phyloP scores from a whole-genome alignment of 2,888 invertebrate species.

The Taenaris catops region DNA sequence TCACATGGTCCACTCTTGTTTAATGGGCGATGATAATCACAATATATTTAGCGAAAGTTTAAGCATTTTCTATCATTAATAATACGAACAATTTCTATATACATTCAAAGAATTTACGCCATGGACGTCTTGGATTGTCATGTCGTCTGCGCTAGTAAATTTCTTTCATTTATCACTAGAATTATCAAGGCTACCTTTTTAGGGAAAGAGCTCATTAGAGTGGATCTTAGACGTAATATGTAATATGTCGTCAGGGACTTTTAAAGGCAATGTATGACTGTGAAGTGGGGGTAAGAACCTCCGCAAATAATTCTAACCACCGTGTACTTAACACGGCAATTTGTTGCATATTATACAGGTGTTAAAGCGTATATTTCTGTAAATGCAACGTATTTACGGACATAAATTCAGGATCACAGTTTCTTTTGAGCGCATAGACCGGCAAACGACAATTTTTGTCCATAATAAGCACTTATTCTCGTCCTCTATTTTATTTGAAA shows the following conservation, averaged over 20 bases:
- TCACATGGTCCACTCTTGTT: too few relatives aligned
- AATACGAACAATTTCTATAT: too few relatives aligned
- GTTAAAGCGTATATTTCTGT: not conserved
- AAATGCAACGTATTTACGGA: not conserved
- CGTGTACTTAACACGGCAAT: not conserved
- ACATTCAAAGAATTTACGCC: too few relatives aligned
- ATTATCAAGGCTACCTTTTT: conserved; percentile 6
- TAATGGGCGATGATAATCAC: too few relatives aligned
- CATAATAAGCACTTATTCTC: conserved; percentile 10
- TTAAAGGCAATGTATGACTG: conserved; percentile 13
- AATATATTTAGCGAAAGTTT: too few relatives aligned
- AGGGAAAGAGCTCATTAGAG: conserved; percentile 15
- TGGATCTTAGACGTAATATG: conserved; percentile 12
- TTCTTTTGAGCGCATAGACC: conserved; percentile 3
- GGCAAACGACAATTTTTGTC: conserved; percentile 7
- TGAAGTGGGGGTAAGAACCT: conserved; percentile 1
- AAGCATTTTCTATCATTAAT: too few relatives aligned
- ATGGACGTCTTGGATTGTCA: too few relatives aligned
- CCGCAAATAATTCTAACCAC: not conserved
- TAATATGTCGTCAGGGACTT: conserved; percentile 14
- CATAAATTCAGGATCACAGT: not conserved
- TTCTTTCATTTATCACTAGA: conserved; percentile 6
- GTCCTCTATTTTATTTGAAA: conserved; percentile 3
- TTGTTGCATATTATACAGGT: not conserved
- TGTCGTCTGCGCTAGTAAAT: conserved; percentile 4